Evolutionary conservation across 2,797 vertebrate species (phyloP).

Genomic region (Lacerta viridis): DNA sequence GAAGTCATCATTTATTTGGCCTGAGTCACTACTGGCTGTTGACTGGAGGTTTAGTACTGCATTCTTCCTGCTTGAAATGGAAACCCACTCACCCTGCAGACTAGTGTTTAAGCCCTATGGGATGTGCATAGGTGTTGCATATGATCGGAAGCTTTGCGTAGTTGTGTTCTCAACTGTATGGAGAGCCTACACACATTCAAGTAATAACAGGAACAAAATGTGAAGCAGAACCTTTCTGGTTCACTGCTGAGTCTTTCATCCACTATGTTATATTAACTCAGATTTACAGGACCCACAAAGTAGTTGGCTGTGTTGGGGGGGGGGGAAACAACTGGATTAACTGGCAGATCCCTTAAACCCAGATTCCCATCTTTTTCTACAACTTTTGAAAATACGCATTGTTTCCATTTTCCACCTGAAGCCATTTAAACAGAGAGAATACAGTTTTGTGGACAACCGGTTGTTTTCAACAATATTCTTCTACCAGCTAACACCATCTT

Average conservation of each 20-base stretch:
- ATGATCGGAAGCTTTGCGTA: background rate
- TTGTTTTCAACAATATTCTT: constrained; percentile 64
- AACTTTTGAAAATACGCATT: background rate
- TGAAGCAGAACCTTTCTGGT: background rate
- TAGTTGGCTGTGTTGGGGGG: background rate
- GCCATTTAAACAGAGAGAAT: constrained; percentile 46
- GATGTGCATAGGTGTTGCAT: background rate
- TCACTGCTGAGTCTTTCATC: background rate
- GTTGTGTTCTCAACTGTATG: background rate
- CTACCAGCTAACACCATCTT: constrained; percentile 67
- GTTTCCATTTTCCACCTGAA: background rate
- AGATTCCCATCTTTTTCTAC: background rate
- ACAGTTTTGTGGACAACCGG: constrained; percentile 51
- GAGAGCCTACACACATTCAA: background rate
- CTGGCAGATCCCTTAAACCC: background rate
- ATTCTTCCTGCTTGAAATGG: background rate
- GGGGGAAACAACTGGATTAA: background rate
- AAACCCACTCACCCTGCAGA: background rate
- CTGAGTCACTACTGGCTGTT: background rate
- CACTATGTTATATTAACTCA: background rate
- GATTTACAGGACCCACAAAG: background rate
- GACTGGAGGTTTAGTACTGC: background rate
- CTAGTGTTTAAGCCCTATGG: no score
- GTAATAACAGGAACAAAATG: background rate
- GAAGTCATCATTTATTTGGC: background rate